phyloP scores from a whole-genome alignment of 2,888 invertebrate genomes.

The Parnassius smintheus region DNA sequence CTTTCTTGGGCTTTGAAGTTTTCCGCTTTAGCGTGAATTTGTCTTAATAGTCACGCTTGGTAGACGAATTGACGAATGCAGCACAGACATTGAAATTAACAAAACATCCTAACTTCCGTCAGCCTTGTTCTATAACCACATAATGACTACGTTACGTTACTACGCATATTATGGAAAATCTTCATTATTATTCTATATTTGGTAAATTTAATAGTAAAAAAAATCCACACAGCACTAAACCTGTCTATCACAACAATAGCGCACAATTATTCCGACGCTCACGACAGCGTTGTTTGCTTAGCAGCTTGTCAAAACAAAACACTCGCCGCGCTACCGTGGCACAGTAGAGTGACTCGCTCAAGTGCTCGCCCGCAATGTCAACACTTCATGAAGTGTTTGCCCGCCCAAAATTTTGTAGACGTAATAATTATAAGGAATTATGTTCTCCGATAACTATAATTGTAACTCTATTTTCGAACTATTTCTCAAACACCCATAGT shows the following conservation, averaged over 20 bases:
- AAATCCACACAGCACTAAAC: slow-evolving; percentile 35
- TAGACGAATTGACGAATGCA: no score
- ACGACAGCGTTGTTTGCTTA: slow-evolving; percentile 53
- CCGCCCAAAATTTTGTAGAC: slow-evolving; percentile 35
- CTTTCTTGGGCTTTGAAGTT: no score
- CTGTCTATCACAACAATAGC: slow-evolving; percentile 46
- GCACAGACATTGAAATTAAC: no score
- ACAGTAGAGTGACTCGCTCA: slow-evolving; percentile 52
- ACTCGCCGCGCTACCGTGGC: slow-evolving; percentile 54
- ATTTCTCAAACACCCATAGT: no score
- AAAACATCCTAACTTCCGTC: no score
- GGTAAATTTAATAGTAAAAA: background rate
- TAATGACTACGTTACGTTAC: background rate
- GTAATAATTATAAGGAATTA: slow-evolving; percentile 12
- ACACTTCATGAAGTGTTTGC: slow-evolving; percentile 50
- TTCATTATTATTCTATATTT: background rate
- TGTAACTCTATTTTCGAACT: no score
- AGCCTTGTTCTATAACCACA: no score
- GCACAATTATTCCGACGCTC: slow-evolving; percentile 54
- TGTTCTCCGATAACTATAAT: no score
- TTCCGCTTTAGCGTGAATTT: no score
- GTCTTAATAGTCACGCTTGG: no score
- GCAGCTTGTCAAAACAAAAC: slow-evolving; percentile 66
- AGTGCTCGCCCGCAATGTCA: slow-evolving; percentile 53
- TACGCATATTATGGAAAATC: background rate